These are phyloP conservation scores for Columba guinea DNA, from an alignment of 2,797 vertebrate species.

Conservation along the genomic window DNA sequence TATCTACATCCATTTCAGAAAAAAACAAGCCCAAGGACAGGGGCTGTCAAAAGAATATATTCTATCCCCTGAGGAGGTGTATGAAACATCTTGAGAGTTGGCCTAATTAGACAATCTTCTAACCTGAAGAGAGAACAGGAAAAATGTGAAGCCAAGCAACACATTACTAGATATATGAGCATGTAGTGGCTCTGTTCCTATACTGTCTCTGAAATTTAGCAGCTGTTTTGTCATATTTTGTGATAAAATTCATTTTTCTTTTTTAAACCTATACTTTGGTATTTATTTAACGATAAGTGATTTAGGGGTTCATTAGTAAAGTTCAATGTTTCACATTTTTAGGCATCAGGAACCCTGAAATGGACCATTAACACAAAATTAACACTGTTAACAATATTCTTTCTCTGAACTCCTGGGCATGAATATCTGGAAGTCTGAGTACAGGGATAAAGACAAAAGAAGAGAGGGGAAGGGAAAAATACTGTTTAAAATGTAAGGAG, in stretches of 20 bases:
- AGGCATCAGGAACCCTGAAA: not conserved
- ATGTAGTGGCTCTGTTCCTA: not conserved
- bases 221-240: fast-evolving
- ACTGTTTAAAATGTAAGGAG: not conserved
- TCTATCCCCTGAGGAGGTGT: not conserved
- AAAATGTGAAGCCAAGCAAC: not conserved
- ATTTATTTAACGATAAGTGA: not conserved
- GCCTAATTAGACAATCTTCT: not conserved
- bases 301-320: not conserved
- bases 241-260: not conserved
- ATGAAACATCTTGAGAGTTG: not conserved
- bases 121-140: not conserved
- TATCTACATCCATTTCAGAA: not conserved
- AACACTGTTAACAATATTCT: not conserved
- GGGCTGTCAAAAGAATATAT: not conserved
- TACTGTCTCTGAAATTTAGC: not conserved
- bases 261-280: not conserved
- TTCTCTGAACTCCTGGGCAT: not conserved
- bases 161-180: not conserved
- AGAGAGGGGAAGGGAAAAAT: not conserved
- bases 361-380: not conserved
- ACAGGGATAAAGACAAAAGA: not conserved
- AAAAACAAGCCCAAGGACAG: not conserved
- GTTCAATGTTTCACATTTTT: not conserved
- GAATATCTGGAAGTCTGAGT: not conserved